Evolutionary conservation across 2,797 vertebrate species (phyloP).

Genomic region (Rhabdophis nuchalis): DNA sequence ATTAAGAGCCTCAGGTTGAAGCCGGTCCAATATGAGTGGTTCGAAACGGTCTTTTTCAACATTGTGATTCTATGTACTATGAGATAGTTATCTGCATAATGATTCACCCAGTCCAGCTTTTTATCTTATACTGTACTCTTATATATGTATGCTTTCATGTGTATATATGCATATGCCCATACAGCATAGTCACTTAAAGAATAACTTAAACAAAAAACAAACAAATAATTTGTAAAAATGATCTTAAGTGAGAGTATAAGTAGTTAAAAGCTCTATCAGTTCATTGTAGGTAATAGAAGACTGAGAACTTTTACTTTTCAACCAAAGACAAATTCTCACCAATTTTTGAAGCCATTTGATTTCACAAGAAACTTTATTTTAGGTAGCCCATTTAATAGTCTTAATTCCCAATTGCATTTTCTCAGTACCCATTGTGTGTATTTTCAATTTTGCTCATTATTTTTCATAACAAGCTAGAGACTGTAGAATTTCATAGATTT

Average conservation of each 20-base stretch:
- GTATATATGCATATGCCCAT: no score
- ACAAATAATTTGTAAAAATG: no score
- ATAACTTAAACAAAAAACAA: no score
- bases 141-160: background rate
- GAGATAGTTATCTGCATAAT: no score
- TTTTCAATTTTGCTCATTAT: background rate
- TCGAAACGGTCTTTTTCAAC: no score
- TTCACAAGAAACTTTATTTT: background rate
- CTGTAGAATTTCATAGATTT: background rate
- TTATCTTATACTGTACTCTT: background rate
- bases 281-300: background rate
- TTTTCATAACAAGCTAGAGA: background rate
- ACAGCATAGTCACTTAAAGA: no score
- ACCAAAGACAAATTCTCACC: background rate
- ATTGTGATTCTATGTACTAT: no score
- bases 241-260: no score
- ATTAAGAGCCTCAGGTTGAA: no score
- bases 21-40: no score
- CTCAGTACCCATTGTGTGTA: background rate
- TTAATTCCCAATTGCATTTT: background rate
- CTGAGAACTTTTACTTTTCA: background rate
- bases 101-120: no score
- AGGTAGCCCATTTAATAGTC: background rate
- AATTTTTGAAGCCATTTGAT: background rate
- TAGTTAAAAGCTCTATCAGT: no score